These are phyloP conservation scores for Aleiodes alternator DNA, from an alignment of 2,888 invertebrate species.

Conservation along the genomic window DNA sequence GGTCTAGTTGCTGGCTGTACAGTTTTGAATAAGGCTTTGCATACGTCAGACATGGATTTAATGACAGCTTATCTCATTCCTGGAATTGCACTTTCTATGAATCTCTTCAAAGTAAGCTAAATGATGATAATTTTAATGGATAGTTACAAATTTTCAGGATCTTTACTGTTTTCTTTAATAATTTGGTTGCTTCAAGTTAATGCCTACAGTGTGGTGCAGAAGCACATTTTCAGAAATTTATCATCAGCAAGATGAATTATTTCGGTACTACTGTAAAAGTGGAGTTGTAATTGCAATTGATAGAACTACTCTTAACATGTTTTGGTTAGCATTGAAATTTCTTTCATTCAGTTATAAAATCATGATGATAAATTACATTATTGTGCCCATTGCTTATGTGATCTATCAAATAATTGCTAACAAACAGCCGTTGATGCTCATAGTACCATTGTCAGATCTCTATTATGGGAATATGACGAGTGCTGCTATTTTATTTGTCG, in stretches of 20 bases:
- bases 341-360: neutral
- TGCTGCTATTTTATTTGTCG: neutral
- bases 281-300: neutral
- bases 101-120: slow-evolving; percentile 5
- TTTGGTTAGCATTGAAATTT: neutral
- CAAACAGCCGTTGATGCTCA: neutral
- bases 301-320: neutral
- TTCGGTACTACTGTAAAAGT: neutral
- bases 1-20: neutral
- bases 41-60: neutral
- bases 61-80: slow-evolving; percentile 4
- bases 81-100: neutral
- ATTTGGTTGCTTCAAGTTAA: neutral
- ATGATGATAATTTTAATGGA: no score
- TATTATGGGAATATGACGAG: neutral
- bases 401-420: slow-evolving; percentile 6
- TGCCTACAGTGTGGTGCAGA: slow-evolving; percentile 1
- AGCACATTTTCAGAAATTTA: neutral
- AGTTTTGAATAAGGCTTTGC: neutral
- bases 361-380: slow-evolving; percentile 7
- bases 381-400: neutral
- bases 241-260: neutral
- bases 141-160: no score
- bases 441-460: neutral
- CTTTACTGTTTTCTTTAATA: neutral